These are phyloP conservation scores for Campoletis raptor DNA, from an alignment of 2,888 invertebrate species.

Conservation along the genomic window DNA sequence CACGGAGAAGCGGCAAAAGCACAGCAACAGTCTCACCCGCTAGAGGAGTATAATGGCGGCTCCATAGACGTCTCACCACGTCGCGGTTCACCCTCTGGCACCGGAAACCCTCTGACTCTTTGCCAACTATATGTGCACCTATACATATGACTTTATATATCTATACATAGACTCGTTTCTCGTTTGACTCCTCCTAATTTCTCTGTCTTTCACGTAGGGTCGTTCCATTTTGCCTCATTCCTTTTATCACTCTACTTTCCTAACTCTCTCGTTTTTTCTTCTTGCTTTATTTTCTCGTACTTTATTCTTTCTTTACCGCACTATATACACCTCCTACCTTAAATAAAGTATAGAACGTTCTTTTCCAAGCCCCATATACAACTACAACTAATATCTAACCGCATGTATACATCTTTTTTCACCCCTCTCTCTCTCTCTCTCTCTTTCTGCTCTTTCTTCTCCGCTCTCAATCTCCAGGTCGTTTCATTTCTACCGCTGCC, in stretches of 20 bases:
- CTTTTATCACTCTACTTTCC: constrained; percentile 33
- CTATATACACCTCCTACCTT: constrained; percentile 52
- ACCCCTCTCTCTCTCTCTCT: background rate
- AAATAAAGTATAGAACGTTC: constrained; percentile 33
- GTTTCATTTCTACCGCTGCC: constrained; percentile 49
- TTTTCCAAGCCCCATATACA: constrained; percentile 22
- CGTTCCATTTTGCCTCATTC: constrained; percentile 38
- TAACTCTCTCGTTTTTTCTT: constrained; percentile 25
- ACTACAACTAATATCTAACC: constrained; percentile 43
- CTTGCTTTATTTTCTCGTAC: constrained; percentile 22
- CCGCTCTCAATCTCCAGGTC: constrained; percentile 39
- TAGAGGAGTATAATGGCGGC: constrained; percentile 63
- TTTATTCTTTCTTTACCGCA: constrained; percentile 30
- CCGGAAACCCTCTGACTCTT: constrained; percentile 52
- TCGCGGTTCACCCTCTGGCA: constrained; percentile 67
- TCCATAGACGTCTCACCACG: constrained; percentile 67
- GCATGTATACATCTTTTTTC: constrained; percentile 7
- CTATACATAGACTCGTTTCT: constrained; percentile 22
- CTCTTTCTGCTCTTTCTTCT: constrained; percentile 32
- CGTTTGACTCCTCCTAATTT: constrained; percentile 49
- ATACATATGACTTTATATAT: background rate
- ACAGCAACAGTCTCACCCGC: constrained; percentile 56
- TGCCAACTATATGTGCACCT: constrained; percentile 12
- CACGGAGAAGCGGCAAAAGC: constrained; percentile 63
- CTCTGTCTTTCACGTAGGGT: constrained; percentile 33